Evolutionary conservation across 2,113 vertebrate genomes (phyloP), one percentile per base, ranked within the genome.

Genomic region (Falco punctatus): DNA sequence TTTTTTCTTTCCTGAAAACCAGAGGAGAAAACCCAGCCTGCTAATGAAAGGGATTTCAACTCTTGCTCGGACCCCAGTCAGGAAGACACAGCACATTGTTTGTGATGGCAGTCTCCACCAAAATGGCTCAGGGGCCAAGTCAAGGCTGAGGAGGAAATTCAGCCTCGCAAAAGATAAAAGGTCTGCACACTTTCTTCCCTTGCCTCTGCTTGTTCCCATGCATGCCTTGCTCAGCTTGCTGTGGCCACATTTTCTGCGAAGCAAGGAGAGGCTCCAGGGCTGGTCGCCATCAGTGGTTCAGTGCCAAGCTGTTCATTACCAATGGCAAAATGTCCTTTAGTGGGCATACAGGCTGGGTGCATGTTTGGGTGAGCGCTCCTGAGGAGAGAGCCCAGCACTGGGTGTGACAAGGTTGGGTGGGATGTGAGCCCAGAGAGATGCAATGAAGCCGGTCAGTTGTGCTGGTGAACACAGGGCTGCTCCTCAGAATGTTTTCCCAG

Each of bases 1-100:
- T 65, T 91, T 67, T 33, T 86, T 62, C 38, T 86, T 80, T 86
- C 67, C 32, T 75, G 79, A 88, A 86, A 66, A 81, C 33, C 49
- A 40, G 5, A 57, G 42, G 49, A 55, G 64, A 88, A 88, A 75
- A 40, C 30, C 26, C 11, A 49, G 46, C 57, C 30, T 58, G 48
- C 15, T 35, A 49, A 35, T 3, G 23, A 84, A 74, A 14, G 38
- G 65, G 33, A 32, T 84, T 66, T 65, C 9, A 26, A 32, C 44
- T 71, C 61, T 90, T n/a, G 30, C 82, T 83, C 2, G 1, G 62
- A 69, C 57, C 17, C 48, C 40, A 69, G 26, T 61, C 74, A 74
- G 87, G 59, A 92, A 94, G 97, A 92, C 66, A 81, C 59, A 70
- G 9, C 16, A 1, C 13, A 5, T 44, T 95, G 78, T 96, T 92